Evolutionary conservation across 2,113 vertebrate genomes (phyloP), one percentile per base, ranked within the genome.

Genomic region (Grammomys surdaster): DNA sequence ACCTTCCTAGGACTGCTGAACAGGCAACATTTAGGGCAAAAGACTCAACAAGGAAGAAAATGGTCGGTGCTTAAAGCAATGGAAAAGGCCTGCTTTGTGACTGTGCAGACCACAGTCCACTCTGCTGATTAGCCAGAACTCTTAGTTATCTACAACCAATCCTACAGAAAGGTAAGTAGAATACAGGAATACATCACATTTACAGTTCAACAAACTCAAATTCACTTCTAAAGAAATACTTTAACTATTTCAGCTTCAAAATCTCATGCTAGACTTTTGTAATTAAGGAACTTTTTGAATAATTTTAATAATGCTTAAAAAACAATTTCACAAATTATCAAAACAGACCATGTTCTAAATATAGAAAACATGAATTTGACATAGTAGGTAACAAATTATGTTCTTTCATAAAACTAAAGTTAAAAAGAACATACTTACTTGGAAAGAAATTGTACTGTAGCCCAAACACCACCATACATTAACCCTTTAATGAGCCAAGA

Each of bases 401-500:
- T 80, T 75, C 58, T 85, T 95, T 75, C 85, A 93, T n/a, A 31
- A 82, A 73, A 85, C 93, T 92, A 92, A 94, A 93, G 54, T 22
- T 84, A 54, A 95, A 96, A 97, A 95, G n/a, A 95, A 96, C 46
- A 93, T 26, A 99, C 99, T 94, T 99, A 99, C 99, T 99, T 99
- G 97, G 99, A 99, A 97, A 99, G 99, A 98, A 99, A 99, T 97
- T 99, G 99, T 96, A 99, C 99, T 77, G 99, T 97, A 75, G 99
- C 98, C 99, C 99, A 99, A 98, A 99, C 98, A 0, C 99, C 99
- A 56, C 99, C 99, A 75, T 99, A 99, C 99, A 99, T 99, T 97
- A 99, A 95, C 97, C 99, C 99, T 98, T 99, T 99, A 98, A 99
- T 99, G 92, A 99, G 98, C 99, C 99, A 99, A 87, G 99, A 99